These are phyloP conservation scores for Myiagra hebetior DNA, from an alignment of 2,113 vertebrate species.

Conservation along the genomic window DNA sequence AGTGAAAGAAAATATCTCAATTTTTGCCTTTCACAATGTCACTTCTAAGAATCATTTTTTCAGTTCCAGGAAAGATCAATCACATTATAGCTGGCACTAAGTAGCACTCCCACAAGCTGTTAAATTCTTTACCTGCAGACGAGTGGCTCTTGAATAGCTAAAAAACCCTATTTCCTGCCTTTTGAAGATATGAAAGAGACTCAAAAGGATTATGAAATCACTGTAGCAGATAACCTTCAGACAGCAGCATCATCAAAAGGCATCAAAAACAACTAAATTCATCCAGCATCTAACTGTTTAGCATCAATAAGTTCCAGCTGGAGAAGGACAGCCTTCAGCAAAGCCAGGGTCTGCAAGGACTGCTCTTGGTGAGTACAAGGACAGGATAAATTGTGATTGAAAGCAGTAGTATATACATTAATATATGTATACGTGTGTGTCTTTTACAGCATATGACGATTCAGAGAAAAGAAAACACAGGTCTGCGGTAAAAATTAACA, in stretches of 20 bases:
- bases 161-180: constrained; percentile 16
- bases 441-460: neutral
- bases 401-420: neutral
- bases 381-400: neutral
- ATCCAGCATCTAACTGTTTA: neutral
- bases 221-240: neutral
- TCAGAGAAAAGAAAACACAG: neutral
- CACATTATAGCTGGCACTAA: constrained; percentile 4
- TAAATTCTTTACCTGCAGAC: constrained; percentile 53
- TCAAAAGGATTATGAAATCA: neutral
- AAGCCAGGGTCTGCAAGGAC: neutral
- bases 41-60: constrained; percentile 15
- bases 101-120: constrained; percentile 19
- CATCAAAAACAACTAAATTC: neutral
- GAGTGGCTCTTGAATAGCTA: neutral
- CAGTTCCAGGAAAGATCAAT: constrained; percentile 35
- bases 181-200: neutral
- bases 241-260: neutral
- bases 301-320: neutral
- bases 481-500: neutral
- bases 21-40: neutral
- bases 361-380: neutral
- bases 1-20: neutral
- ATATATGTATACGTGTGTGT: rapidly evolving
- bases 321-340: neutral